Evolutionary conservation across 2,888 invertebrate genomes (phyloP), one percentile per base, ranked within the genome.

Genomic region (Drosophila falleni): DNA sequence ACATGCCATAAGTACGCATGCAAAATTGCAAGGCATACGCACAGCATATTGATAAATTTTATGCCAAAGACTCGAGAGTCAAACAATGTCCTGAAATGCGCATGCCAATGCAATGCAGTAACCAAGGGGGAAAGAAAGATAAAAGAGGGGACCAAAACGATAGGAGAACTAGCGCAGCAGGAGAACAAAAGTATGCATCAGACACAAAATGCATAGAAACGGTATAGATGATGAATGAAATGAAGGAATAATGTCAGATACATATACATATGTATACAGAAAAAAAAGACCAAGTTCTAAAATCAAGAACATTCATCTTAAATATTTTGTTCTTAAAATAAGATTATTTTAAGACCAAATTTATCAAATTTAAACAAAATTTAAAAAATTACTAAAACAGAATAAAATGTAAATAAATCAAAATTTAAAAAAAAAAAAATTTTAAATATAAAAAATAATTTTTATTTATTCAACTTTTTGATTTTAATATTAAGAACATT

Each of bases 21-120:
- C 67, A 76, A 80, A 80, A 67, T 79, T 59, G 80, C 69, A 61
- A 47, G 50, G 59, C 62, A 60, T 60, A 78, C 73, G 79, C 71
- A 78, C 54, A 62, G 81, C 72, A 82, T 80, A 80, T 82, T 80
- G 82, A 82, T 81, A 81, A 80, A 80, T 79, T 72, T 68, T 64
- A 56, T 59, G 16, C 60, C 63, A 63, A 56, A 51, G 64, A 50
- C 49, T 33, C 53, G 44, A 39, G 55, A 63, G 37, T 31, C 68
- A 53, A 63, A 69, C 69, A 63, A 69, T 50, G 61, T 54, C 46
- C 53, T 71, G 53, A 63, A 69, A 60, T 61, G 60, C 46, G 51
- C 67, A 77, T 77, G 60, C 63, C 65, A 63, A 68, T 71, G 74
- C 55, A 60, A 59, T 54, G 60, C 35, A 47, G 46, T 29, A 13